A percentile compares a stretch with the other conserved stretches of the same genome.
phyloP scores from a whole-genome alignment of 2,113 vertebrate genomes.

The Plotosus lineatus region DNA sequence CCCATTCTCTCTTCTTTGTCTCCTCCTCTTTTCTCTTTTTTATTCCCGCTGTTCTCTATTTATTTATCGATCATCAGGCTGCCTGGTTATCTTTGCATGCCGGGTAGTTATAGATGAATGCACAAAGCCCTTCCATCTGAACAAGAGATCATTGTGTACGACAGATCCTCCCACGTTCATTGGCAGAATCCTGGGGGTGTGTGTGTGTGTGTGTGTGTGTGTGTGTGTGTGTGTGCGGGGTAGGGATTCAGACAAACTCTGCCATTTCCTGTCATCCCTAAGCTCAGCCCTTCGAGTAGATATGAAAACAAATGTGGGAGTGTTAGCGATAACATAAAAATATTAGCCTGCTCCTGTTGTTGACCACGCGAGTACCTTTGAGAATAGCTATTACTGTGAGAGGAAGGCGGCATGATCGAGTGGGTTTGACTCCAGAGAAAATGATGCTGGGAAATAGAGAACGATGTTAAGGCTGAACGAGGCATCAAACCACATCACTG shows the following conservation, averaged over 20 bases:
- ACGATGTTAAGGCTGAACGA: conserved; percentile 20
- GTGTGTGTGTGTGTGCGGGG: conserved; percentile 24
- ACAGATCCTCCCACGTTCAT: conserved; percentile 51
- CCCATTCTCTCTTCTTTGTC: conserved; percentile 26
- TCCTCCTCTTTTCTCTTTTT: conserved; percentile 47
- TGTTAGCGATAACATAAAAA: conserved; percentile 58
- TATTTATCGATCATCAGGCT: conserved; percentile 66
- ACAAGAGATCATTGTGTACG: conserved; percentile 60
- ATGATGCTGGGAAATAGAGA: conserved; percentile 42
- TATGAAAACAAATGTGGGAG: conserved; percentile 56
- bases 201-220: conserved; percentile 14
- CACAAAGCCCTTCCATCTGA: conserved; percentile 60
- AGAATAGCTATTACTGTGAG: conserved; percentile 52
- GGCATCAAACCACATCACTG: conserved; percentile 15
- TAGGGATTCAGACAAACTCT: conserved; percentile 57
- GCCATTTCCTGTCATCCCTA: conserved; percentile 67
- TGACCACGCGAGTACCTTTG: conserved; percentile 43
- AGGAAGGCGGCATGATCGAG: conserved; percentile 35
- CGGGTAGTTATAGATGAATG: conserved; percentile 64
- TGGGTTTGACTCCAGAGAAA: conserved; percentile 39
- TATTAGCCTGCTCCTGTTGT: conserved; percentile 53
- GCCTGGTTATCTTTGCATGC: conserved; percentile 65
- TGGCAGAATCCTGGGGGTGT: conserved; percentile 33
- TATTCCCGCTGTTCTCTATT: conserved; percentile 61
- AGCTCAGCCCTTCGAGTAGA: conserved; percentile 45